Conservation (phyloP, 2,797 vertebrate genomes). For the Peromyscus eremicus region DNA sequence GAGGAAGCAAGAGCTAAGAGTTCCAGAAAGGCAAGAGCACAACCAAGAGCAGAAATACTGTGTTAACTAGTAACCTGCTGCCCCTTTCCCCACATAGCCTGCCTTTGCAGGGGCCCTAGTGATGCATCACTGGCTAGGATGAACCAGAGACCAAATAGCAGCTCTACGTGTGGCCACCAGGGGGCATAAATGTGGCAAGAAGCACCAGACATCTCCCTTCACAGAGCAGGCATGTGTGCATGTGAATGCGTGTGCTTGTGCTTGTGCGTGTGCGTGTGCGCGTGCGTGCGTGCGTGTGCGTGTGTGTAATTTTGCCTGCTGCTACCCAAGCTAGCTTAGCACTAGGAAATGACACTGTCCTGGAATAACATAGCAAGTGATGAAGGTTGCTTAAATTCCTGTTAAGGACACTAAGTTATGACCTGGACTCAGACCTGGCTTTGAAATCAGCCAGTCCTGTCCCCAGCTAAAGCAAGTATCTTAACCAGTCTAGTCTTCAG, state of each 20-base stretch:
- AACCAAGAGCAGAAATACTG: not conserved
- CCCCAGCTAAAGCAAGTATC: not conserved
- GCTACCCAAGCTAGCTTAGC: not conserved
- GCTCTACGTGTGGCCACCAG: slow-evolving; percentile 47
- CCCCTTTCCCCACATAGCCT: not conserved
- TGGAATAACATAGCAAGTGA: not conserved
- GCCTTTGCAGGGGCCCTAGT: not conserved
- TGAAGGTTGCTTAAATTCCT: not conserved
- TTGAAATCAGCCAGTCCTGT: not conserved
- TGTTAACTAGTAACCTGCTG: not conserved
- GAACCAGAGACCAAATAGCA: not conserved
- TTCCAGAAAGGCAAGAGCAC: not conserved
- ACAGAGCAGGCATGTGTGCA: not conserved
- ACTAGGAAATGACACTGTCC: not conserved
- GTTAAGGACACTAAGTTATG: not conserved
- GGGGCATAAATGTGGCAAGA: not conserved
- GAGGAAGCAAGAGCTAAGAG: not conserved
- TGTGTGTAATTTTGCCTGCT: not conserved
- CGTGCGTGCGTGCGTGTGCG: not conserved
- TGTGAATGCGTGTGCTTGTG: not conserved
- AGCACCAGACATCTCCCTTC: not conserved
- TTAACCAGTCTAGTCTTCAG: not conserved
- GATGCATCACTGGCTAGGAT: not conserved
- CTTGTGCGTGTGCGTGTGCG: not conserved
- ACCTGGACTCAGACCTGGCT: not conserved